Percentiles rank a stretch among this genome's conserved stretches.
These are phyloP conservation scores for Harmothoe impar DNA, from an alignment of 2,888 invertebrate species.

Conservation along the genomic window DNA sequence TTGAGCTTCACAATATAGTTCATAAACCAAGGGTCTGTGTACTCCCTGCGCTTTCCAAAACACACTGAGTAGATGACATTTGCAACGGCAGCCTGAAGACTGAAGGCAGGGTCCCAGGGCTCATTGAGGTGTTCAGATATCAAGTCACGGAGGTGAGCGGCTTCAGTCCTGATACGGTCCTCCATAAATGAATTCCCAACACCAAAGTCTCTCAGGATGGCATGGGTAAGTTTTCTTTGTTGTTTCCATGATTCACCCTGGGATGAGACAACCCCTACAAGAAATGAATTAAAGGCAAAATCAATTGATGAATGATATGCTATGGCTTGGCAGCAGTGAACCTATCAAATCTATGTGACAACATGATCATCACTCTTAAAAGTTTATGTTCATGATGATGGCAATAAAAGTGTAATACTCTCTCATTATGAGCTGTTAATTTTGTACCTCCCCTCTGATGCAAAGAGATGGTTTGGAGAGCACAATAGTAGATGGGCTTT, in stretches of 20 bases:
- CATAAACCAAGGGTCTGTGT: conserved; percentile 51
- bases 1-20: conserved; percentile 43
- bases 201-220: conserved; percentile 62
- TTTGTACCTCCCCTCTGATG: no score
- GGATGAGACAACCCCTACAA: conserved; percentile 51
- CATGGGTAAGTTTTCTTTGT: conserved; percentile 58
- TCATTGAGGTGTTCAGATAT: neutral
- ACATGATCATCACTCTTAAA: no score
- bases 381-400: neutral
- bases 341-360: neutral
- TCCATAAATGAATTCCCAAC: conserved; percentile 54
- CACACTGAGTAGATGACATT: conserved; percentile 55
- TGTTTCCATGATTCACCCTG: conserved; percentile 61
- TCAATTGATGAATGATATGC: neutral
- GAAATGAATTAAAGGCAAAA: neutral
- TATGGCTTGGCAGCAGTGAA: neutral
- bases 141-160: neutral
- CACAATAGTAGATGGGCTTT: no score
- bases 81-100: conserved; percentile 34
- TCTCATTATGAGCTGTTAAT: no score
- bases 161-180: conserved; percentile 44
- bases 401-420: neutral
- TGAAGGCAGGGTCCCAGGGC: conserved; percentile 10
- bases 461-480: no score
- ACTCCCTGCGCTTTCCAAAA: conserved; percentile 56